Evolutionary conservation across 2,797 vertebrate species (phyloP).

Genomic region (Choloepus didactylus): DNA sequence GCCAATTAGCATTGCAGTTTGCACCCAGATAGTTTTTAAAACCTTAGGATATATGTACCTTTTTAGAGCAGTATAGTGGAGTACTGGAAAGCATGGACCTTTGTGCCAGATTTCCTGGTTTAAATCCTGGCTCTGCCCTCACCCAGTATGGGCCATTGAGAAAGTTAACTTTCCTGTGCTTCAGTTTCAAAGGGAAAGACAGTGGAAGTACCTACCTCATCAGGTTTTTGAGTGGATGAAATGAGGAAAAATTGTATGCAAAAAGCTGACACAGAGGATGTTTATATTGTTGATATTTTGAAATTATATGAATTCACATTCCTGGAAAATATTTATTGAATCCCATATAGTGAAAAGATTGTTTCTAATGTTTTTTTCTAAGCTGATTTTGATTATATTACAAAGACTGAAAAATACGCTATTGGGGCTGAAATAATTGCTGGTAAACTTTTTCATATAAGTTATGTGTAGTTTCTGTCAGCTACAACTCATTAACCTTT

Average conservation of each 20-base stretch:
- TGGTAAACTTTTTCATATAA: not conserved
- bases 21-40: not conserved
- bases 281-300: not conserved
- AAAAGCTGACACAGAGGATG: not conserved
- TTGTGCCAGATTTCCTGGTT: not conserved
- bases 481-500: not conserved
- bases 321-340: constrained; percentile 12
- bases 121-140: constrained; percentile 13
- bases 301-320: constrained; percentile 11
- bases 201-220: not conserved
- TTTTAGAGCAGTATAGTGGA: not conserved
- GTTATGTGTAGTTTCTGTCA: constrained; percentile 42
- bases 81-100: not conserved
- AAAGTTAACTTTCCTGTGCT: not conserved
- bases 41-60: not conserved
- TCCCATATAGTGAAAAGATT: not conserved
- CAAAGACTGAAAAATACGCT: not conserved
- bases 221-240: not conserved
- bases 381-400: constrained; percentile 11
- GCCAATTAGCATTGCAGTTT: not conserved
- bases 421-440: not conserved
- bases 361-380: not conserved
- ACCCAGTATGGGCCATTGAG: not conserved
- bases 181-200: not conserved
- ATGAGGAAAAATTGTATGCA: not conserved